These are phyloP conservation scores for Osmerus eperlanus DNA, from an alignment of 2,113 vertebrate genomes.

Conservation along the genomic window DNA sequence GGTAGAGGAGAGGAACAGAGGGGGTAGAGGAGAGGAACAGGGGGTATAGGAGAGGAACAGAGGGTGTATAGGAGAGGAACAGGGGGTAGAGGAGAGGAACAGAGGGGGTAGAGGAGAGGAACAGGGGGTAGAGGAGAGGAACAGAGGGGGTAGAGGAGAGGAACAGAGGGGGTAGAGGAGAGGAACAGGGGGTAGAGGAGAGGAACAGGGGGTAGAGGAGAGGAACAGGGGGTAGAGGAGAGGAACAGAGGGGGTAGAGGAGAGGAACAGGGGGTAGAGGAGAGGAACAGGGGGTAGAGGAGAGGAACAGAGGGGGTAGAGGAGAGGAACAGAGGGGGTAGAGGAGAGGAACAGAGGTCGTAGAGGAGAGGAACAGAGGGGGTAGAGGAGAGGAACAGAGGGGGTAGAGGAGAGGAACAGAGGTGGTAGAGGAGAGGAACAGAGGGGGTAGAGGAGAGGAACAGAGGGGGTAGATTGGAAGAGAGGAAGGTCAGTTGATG, in stretches of 20 bases:
- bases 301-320: background rate
- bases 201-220: background rate
- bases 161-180: constrained; percentile 1
- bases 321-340: constrained; percentile 2
- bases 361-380: too few species aligned
- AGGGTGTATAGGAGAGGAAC: background rate
- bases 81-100: background rate
- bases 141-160: background rate
- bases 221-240: background rate
- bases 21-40: background rate
- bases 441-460: background rate
- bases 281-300: background rate
- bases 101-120: background rate
- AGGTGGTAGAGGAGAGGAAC: background rate
- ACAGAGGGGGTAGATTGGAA: background rate
- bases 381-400: background rate
- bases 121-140: background rate
- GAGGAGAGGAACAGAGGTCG: background rate
- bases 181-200: too few species aligned
- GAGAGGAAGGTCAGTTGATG: constrained; percentile 21
- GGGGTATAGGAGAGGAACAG: background rate
- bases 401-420: background rate
- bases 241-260: constrained; percentile 3
- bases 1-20: too few species aligned
- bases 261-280: too few species aligned